Conservation (phyloP, 2,888 invertebrate genomes). For the Caenorhabditis sulstoni region DNA sequence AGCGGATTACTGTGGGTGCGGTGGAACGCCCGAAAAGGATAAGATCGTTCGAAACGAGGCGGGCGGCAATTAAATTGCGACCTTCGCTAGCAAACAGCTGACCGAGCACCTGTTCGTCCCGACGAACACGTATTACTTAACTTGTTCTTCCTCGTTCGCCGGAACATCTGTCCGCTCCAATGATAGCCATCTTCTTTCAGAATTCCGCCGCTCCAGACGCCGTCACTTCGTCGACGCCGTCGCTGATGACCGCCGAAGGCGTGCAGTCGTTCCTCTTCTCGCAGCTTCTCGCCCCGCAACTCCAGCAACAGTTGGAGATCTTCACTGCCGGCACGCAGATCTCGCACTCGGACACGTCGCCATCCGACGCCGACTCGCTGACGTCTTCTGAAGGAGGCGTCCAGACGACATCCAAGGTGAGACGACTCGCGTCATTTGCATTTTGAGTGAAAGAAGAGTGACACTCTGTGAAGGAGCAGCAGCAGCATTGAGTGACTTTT, state of each 20-base stretch:
- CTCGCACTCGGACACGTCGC: conserved; percentile 44
- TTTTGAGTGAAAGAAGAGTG: conserved; percentile 42
- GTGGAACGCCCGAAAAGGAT: conserved; percentile 5
- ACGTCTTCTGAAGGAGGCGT: conserved; percentile 27
- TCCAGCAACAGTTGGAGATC: conserved; percentile 48
- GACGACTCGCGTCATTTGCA: conserved; percentile 26
- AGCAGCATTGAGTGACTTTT: conserved; percentile 1
- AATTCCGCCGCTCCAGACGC: conserved; percentile 28
- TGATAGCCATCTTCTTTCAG: conserved; percentile 34
- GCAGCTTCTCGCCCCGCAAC: conserved; percentile 23
- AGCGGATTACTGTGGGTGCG: background rate
- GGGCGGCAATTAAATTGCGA: conserved; percentile 26
- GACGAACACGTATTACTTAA: conserved; percentile 34
- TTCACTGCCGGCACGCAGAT: conserved; percentile 23
- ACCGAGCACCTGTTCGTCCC: conserved; percentile 44
- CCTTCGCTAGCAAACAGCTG: conserved; percentile 27
- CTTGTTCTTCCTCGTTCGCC: conserved; percentile 27
- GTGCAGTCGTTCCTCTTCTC: conserved; percentile 21
- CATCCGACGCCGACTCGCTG: conserved; percentile 54
- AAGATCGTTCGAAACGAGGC: conserved; percentile 9
- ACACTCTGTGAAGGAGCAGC: conserved; percentile 1
- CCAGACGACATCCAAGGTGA: conserved; percentile 40
- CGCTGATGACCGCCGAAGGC: conserved; percentile 4
- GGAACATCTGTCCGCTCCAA: conserved; percentile 12
- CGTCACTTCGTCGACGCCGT: conserved; percentile 18